These are phyloP conservation scores for Chalcosyrphus nemorum DNA, from an alignment of 2,888 invertebrate species.

Conservation along the genomic window DNA sequence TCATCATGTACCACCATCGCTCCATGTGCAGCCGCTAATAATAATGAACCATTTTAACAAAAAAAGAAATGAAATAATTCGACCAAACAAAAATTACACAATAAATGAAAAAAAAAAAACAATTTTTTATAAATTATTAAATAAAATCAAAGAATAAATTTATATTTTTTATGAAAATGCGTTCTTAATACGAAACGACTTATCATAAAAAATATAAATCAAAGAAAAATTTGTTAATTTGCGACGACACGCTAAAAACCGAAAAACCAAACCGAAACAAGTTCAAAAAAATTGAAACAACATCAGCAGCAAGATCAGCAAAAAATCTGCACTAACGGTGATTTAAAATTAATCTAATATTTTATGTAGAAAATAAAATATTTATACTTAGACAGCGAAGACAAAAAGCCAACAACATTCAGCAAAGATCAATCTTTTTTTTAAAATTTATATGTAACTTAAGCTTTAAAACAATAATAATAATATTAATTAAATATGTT, in stretches of 20 bases:
- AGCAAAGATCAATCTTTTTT: conserved; percentile 38
- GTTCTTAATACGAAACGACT: conserved; percentile 72
- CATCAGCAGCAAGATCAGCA: conserved; percentile 71
- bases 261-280: conserved; percentile 7
- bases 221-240: conserved; percentile 66
- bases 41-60: conserved; percentile 33
- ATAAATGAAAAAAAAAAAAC: conserved; percentile 41
- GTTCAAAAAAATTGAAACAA: background rate
- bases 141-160: conserved; percentile 33
- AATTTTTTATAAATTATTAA: conserved; percentile 40
- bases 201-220: conserved; percentile 75
- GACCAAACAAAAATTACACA: conserved; percentile 50
- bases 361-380: conserved; percentile 3
- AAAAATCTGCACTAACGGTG: conserved; percentile 33
- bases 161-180: conserved; percentile 74
- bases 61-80: conserved; percentile 37
- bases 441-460: background rate
- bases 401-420: conserved; percentile 17
- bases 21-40: conserved; percentile 76
- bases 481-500: background rate
- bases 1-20: conserved; percentile 82
- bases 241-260: conserved; percentile 69
- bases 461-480: conserved; percentile 32
- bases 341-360: conserved; percentile 3
- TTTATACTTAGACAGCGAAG: conserved; percentile 1